phyloP scores from a whole-genome alignment of 1,140 invertebrate species.

The Trichomalopsis sarcophagae region DNA sequence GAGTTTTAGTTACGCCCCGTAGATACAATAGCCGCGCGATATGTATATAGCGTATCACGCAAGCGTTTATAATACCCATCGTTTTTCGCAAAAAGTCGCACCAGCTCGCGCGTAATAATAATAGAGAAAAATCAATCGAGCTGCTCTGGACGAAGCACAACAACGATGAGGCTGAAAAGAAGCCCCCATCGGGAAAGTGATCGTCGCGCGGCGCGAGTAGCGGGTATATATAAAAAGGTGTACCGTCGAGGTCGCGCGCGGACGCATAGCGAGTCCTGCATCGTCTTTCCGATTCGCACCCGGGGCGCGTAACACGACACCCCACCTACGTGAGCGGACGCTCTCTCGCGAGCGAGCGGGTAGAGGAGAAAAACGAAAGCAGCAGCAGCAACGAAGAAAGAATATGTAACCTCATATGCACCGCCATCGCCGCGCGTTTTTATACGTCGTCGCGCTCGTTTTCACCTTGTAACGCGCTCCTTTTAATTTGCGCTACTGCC shows the following conservation, averaged over 20 bases:
- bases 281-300: constrained; percentile 32
- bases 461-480: background rate
- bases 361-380: background rate
- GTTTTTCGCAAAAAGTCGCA: background rate
- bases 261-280: background rate
- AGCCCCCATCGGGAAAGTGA: background rate
- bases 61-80: background rate
- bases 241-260: background rate
- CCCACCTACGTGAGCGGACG: background rate
- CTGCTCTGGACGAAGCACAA: too few relatives aligned
- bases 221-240: background rate
- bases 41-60: too few relatives aligned
- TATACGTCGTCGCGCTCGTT: constrained; percentile 1
- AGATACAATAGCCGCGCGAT: constrained; percentile 1
- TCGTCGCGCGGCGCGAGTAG: background rate
- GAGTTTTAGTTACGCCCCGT: background rate
- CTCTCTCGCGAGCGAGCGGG: too few relatives aligned
- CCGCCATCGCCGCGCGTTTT: background rate
- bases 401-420: constrained; percentile 15
- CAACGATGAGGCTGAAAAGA: too few relatives aligned
- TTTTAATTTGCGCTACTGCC: background rate
- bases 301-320: constrained; percentile 32
- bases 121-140: background rate
- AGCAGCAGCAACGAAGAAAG: background rate
- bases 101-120: background rate